phyloP scores from a whole-genome alignment of 2,797 vertebrate genomes.

The Enteromius trimaculatus region DNA sequence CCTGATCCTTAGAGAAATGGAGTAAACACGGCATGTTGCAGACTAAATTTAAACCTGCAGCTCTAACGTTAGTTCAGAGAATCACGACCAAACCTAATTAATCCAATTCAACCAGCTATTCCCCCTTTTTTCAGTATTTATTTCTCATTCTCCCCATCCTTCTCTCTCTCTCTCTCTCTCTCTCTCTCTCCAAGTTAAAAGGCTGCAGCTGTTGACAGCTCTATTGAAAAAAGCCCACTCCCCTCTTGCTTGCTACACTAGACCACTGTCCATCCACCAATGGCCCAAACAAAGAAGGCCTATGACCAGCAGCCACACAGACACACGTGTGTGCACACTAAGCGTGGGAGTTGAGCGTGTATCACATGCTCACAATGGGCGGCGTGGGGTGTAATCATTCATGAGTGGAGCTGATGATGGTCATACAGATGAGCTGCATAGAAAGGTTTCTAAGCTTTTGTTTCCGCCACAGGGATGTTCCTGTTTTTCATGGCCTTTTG shows the following conservation, averaged over 20 bases:
- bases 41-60: not conserved
- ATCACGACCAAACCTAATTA: not conserved
- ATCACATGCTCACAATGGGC: slow-evolving; percentile 45
- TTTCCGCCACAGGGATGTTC: slow-evolving; percentile 17
- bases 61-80: not conserved
- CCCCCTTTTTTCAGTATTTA: not conserved
- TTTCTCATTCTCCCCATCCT: not conserved
- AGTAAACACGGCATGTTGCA: not conserved
- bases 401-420: slow-evolving; percentile 30
- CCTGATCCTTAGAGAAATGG: not conserved
- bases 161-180: not conserved
- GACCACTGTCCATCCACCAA: slow-evolving; percentile 35
- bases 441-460: slow-evolving; percentile 19
- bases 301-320: slow-evolving; percentile 29
- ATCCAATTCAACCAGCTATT: not conserved
- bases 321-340: slow-evolving; percentile 36
- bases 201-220: slow-evolving; percentile 37
- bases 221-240: slow-evolving; percentile 30
- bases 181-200: slow-evolving; percentile 7
- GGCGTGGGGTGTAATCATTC: slow-evolving; percentile 30
- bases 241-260: slow-evolving; percentile 16
- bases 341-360: slow-evolving; percentile 33
- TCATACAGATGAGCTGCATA: slow-evolving; percentile 30
- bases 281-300: slow-evolving; percentile 33
- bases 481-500: not conserved